A percentile compares a stretch with the other conserved stretches of the same genome.
phyloP scores from a whole-genome alignment of 1,140 invertebrate species.

The Cylas formicarius region DNA sequence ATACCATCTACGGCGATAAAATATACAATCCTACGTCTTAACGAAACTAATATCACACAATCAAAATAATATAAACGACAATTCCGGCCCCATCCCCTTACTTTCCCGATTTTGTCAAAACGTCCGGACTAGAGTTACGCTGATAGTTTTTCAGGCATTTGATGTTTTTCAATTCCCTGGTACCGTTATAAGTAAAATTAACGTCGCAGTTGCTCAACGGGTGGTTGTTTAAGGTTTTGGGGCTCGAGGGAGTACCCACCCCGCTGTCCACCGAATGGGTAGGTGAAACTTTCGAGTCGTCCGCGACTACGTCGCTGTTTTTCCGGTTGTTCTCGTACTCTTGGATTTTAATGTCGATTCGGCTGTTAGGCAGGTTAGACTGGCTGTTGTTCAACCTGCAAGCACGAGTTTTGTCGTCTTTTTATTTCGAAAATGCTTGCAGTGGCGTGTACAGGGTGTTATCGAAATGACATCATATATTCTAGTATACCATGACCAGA shows the following conservation, averaged over 20 bases:
- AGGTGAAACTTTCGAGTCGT: constrained; percentile 23
- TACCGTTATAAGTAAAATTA: constrained; percentile 58
- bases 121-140: constrained; percentile 35
- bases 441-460: too few species aligned
- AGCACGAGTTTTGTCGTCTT: too few species aligned
- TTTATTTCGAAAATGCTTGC: too few species aligned
- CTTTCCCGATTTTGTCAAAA: constrained; percentile 20
- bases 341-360: constrained; percentile 41
- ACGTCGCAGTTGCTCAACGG: constrained; percentile 54
- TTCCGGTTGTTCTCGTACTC: constrained; percentile 25
- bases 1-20: constrained; percentile 1
- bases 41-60: constrained; percentile 8
- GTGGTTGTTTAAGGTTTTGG: constrained; percentile 42
- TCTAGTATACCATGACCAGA: too few species aligned
- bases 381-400: constrained; percentile 18
- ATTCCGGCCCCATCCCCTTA: too few species aligned
- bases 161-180: constrained; percentile 57
- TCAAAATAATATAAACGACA: constrained; percentile 2
- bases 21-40: not conserved
- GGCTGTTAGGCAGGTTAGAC: constrained; percentile 17
- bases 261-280: constrained; percentile 36
- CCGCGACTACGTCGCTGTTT: constrained; percentile 12
- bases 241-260: constrained; percentile 37
- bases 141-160: constrained; percentile 37
- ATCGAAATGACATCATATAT: too few species aligned